Percentiles rank a stretch among this genome's conserved stretches.
These are phyloP conservation scores for Caenorhabditis japonica DNA, from an alignment of 2,888 invertebrate genomes.

Conservation along the genomic window DNA sequence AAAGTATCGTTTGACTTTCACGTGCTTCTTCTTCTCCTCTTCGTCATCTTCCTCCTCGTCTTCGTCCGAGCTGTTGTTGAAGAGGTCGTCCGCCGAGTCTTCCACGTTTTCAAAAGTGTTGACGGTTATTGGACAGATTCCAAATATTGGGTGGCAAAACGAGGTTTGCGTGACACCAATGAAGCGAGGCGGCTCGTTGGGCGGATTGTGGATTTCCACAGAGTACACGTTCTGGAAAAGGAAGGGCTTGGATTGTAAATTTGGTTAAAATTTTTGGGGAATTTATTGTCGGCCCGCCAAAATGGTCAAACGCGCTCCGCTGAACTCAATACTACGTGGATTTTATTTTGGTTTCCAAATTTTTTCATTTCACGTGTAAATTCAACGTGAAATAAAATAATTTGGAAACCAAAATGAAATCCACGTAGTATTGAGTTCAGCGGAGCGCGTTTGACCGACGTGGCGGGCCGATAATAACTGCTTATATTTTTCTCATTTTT, in stretches of 20 bases:
- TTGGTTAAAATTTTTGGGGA: not conserved
- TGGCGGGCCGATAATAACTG: no score
- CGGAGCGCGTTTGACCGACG: no score
- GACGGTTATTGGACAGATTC: slow-evolving; percentile 25
- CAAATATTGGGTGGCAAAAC: slow-evolving; percentile 55
- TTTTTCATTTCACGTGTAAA: no score
- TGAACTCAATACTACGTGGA: no score
- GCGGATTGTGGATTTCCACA: slow-evolving; percentile 78
- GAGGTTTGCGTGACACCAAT: slow-evolving; percentile 59
- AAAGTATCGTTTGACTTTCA: slow-evolving; percentile 31
- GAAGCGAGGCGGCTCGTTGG: slow-evolving; percentile 46
- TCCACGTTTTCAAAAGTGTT: slow-evolving; percentile 34
- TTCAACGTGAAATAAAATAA: no score
- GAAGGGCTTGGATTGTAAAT: no score
- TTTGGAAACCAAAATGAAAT: no score
- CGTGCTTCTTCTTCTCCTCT: slow-evolving; percentile 6
- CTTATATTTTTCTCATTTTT: no score
- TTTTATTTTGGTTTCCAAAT: no score
- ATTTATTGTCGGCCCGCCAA: no score
- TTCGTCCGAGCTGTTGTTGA: slow-evolving; percentile 24
- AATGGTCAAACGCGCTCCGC: no score
- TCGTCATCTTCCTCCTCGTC: slow-evolving; percentile 15
- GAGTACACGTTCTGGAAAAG: slow-evolving; percentile 85
- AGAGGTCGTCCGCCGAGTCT: slow-evolving; percentile 32
- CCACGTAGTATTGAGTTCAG: no score